Evolutionary conservation across 2,797 vertebrate species (phyloP), one percentile per base, ranked within the genome.

Genomic region (Mormyrops boulengeri): DNA sequence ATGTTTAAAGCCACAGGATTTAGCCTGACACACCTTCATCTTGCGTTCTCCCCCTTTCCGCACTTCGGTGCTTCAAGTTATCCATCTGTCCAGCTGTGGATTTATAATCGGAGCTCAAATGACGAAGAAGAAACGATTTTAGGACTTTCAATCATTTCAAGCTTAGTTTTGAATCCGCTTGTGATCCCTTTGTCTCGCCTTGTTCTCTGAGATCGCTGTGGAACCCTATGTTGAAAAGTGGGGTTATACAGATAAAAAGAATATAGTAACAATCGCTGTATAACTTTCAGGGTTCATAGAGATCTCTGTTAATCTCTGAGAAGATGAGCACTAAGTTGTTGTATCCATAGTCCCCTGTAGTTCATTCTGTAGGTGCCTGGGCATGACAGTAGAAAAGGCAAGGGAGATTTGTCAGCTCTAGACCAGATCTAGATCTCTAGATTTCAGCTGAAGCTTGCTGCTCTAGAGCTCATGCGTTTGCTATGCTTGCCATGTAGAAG

Each of bases 351-450:
- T 77, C 12, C 69, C 5, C 30, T 77, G 30, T 44, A 82, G 77
- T 47, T 47, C 8, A 82, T 82, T 82, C 38, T 44, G 8, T 47
- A 82, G 41, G 41, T 22, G 77, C 19, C 34, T 47, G 77, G 41
- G 77, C 41, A 47, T 14, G 8, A 47, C 77, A 47, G 17, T 47
- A 22, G 38, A 82, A 47, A 77, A 19, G 17, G 38, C 73, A n/a
- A 82, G 41, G 77, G 77, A 77, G 69, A 47, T 82, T 82, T 82
- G 38, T 82, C 77, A 82, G 19, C 41, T 82, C 77, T 82, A 82
- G 41, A 41, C 2, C 69, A 7, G 14, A 77, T 41, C 34, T 77
- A 17, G 14, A 77, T 41, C 14, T 77, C 69, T 77, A 77, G 69
- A 77, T 77, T 73, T 41, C 69, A 38, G 69, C 69, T 77, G 69